Evolutionary conservation across 2,888 invertebrate species (phyloP).

Genomic region (Phytoseiulus persimilis): DNA sequence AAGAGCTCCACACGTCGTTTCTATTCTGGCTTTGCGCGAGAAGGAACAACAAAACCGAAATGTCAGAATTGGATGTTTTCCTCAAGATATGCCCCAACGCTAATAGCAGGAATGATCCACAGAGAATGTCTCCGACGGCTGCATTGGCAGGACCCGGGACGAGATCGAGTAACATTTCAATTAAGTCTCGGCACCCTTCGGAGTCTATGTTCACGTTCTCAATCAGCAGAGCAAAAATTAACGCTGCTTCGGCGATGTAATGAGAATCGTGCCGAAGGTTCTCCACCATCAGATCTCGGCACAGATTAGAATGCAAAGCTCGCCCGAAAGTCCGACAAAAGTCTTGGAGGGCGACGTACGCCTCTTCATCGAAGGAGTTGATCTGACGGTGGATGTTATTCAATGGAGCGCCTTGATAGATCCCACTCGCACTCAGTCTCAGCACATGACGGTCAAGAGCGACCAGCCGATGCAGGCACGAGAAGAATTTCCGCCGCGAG

Average conservation of each 20-base stretch:
- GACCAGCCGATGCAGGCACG: not conserved
- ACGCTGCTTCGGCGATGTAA: conserved; percentile 12
- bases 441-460: not conserved
- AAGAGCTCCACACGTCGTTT: conserved; percentile 8
- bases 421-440: not conserved
- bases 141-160: not conserved
- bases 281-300: conserved; percentile 14
- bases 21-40: not conserved
- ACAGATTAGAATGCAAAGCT: not conserved
- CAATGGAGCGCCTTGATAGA: not conserved
- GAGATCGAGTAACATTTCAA: conserved; percentile 14
- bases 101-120: not conserved
- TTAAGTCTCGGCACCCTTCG: conserved; percentile 19
- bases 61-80: not conserved
- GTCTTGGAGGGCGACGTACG: not conserved
- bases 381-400: conserved; percentile 8
- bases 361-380: conserved; percentile 8
- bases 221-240: conserved; percentile 16
- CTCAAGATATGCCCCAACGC: not conserved
- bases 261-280: not conserved
- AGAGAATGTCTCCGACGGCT: not conserved
- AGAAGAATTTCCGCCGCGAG: conserved; percentile 16
- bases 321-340: not conserved
- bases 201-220: not conserved
- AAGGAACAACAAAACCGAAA: not conserved